phyloP scores from a whole-genome alignment of 1,140 invertebrate species.

The Drosophila mauritiana region DNA sequence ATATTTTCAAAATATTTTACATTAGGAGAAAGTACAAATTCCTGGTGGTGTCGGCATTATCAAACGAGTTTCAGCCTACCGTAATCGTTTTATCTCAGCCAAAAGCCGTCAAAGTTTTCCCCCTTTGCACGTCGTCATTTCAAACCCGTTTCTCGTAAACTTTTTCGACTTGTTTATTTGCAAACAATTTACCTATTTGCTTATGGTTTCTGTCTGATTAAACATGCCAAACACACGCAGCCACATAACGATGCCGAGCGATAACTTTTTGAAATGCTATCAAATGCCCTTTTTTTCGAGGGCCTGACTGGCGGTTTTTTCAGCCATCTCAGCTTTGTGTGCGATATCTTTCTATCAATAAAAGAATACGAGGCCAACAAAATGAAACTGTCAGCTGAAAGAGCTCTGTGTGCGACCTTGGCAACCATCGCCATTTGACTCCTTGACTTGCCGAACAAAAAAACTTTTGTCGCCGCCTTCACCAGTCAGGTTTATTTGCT shows the following conservation, averaged over 20 bases:
- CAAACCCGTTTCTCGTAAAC: slow-evolving; percentile 30
- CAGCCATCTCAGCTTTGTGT: slow-evolving; percentile 2
- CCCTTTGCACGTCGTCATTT: slow-evolving; percentile 16
- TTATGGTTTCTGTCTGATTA: slow-evolving; percentile 64
- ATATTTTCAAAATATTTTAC: too few species aligned
- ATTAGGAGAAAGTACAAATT: slow-evolving; percentile 3
- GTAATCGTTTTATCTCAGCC: slow-evolving; percentile 24
- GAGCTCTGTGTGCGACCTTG: slow-evolving; percentile 28
- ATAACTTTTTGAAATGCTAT: slow-evolving; percentile 57
- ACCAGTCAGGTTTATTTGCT: slow-evolving; percentile 36
- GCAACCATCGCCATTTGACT: slow-evolving; percentile 29
- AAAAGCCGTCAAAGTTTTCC: slow-evolving; percentile 28
- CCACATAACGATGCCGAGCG: slow-evolving; percentile 22
- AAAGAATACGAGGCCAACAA: slow-evolving; percentile 8
- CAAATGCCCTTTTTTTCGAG: slow-evolving; percentile 46
- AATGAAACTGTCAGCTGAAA: slow-evolving; percentile 31
- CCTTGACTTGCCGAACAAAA: slow-evolving; percentile 11
- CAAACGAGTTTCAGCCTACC: slow-evolving; percentile 10
- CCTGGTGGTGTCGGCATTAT: background rate
- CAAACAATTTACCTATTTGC: slow-evolving; percentile 65
- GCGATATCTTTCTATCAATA: slow-evolving; percentile 27
- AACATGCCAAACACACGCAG: slow-evolving; percentile 60
- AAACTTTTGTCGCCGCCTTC: slow-evolving; percentile 8
- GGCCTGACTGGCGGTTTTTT: slow-evolving; percentile 14
- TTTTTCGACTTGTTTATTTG: slow-evolving; percentile 45